A percentile compares a stretch with the other conserved stretches of the same genome.
Evolutionary conservation across 2,113 vertebrate genomes (phyloP).

Genomic region (Orthonyx spaldingii): DNA sequence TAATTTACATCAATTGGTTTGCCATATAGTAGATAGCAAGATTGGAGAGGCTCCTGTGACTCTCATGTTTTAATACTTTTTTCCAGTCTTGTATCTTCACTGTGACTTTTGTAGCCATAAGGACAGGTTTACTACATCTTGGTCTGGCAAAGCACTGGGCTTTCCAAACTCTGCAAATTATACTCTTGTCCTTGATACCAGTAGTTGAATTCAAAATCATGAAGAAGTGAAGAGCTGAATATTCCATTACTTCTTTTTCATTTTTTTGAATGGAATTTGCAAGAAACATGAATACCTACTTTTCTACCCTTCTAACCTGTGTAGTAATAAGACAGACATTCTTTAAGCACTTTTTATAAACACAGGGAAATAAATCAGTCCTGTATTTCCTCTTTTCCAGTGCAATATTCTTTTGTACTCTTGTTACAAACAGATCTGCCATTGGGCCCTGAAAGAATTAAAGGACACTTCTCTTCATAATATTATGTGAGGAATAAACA

Average conservation of each 20-base stretch:
- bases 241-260: background rate
- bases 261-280: background rate
- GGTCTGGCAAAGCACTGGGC: background rate
- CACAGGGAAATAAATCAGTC: background rate
- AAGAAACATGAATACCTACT: background rate
- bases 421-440: background rate
- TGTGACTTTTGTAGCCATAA: background rate
- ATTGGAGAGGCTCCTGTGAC: background rate
- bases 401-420: background rate
- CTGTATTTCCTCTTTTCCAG: background rate
- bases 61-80: background rate
- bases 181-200: background rate
- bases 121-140: background rate
- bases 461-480: background rate
- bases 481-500: background rate
- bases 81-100: background rate
- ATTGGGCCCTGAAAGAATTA: background rate
- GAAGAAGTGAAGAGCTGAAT: background rate
- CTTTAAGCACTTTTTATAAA: background rate
- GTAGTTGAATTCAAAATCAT: background rate
- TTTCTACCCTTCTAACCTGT: background rate
- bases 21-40: background rate
- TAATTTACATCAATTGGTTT: background rate
- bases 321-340: background rate
- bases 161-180: background rate